Conservation (phyloP, 2,797 vertebrate genomes). For the Capromys pilorides region DNA sequence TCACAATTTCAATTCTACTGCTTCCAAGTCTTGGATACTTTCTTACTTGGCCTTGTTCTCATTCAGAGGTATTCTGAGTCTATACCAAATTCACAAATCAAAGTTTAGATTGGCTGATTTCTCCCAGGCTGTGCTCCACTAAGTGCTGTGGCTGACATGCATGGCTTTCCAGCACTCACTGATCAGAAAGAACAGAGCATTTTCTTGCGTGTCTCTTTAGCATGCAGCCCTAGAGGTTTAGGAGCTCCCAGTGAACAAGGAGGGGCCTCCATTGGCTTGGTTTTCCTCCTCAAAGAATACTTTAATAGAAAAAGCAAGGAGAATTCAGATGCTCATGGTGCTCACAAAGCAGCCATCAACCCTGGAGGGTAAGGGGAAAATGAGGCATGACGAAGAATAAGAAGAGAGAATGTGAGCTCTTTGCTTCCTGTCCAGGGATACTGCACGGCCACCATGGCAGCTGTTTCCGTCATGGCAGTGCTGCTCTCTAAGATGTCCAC, state of each 20-base stretch:
- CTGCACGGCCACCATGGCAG: neutral
- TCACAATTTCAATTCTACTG: neutral
- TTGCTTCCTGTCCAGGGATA: neutral
- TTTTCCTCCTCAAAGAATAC: neutral
- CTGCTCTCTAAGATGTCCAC: neutral
- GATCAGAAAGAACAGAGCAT: neutral
- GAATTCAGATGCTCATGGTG: accelerated
- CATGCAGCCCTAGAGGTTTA: neutral
- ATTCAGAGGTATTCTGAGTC: neutral
- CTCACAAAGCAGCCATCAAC: too few species aligned
- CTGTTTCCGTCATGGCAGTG: neutral
- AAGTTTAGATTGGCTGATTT: neutral
- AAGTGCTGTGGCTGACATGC: neutral
- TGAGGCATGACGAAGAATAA: accelerated
- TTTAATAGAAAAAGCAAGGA: neutral
- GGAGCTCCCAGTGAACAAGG: neutral
- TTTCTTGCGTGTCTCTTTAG: neutral
- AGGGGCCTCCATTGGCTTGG: neutral
- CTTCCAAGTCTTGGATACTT: neutral
- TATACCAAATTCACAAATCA: neutral
- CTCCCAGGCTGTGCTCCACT: neutral
- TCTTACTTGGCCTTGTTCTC: accelerated
- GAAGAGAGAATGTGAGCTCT: too few species aligned
- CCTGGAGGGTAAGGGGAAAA: accelerated
- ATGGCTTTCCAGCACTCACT: accelerated